A percentile compares a stretch with the other conserved stretches of the same genome.
phyloP scores from a whole-genome alignment of 1,140 invertebrate genomes.

The Drosophila aff. region DNA sequence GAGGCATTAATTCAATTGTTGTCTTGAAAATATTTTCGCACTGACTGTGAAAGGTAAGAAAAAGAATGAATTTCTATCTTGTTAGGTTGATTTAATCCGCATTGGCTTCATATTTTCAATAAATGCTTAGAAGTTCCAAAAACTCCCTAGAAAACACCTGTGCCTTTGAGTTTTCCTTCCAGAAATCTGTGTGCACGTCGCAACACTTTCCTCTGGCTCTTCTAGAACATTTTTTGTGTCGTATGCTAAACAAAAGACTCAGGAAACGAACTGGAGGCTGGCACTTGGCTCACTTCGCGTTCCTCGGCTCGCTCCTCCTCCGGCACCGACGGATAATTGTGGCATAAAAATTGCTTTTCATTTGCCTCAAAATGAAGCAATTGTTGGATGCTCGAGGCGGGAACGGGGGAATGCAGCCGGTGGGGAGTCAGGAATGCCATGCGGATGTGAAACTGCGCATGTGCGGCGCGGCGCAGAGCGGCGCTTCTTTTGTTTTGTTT shows the following conservation, averaged over 20 bases:
- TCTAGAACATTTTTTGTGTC: conserved; percentile 59
- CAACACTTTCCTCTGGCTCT: conserved; percentile 34
- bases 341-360: conserved; percentile 77
- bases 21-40: background rate
- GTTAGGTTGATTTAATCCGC: background rate
- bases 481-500: conserved; percentile 71
- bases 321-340: conserved; percentile 61
- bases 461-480: conserved; percentile 42
- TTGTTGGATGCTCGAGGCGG: conserved; percentile 42
- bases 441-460: conserved; percentile 79
- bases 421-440: conserved; percentile 38
- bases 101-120: background rate
- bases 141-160: conserved; percentile 3
- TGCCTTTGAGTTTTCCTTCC: background rate
- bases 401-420: conserved; percentile 1
- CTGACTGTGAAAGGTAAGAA: background rate
- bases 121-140: too few species aligned
- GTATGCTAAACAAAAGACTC: conserved; percentile 76
- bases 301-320: conserved; percentile 13
- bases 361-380: conserved; percentile 77
- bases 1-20: conserved; percentile 1
- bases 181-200: conserved; percentile 14
- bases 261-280: conserved; percentile 59
- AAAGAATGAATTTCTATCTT: background rate
- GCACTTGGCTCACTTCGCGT: conserved; percentile 39